A percentile compares a stretch with the other conserved stretches of the same genome.
These are phyloP conservation scores for Musca domestica DNA, from an alignment of 1,140 invertebrate species.

Conservation along the genomic window DNA sequence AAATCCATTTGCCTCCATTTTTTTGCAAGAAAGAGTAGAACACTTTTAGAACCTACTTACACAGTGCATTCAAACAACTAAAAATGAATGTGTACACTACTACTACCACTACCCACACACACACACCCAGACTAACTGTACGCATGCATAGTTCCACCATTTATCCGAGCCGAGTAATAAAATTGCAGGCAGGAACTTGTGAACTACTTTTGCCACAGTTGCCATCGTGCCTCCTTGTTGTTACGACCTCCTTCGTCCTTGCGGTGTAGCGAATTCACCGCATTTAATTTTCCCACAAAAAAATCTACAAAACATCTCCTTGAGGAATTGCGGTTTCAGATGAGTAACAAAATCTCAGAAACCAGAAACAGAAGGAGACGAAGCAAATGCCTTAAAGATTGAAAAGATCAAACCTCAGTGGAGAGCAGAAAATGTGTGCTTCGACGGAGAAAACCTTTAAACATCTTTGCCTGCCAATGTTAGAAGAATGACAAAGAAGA, in stretches of 20 bases:
- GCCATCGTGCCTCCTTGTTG: no score
- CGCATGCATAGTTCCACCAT: constrained; percentile 10
- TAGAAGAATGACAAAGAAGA: no score
- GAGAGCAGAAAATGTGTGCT: no score
- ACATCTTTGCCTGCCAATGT: not conserved
- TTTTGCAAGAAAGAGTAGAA: not conserved
- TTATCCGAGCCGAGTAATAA: constrained; percentile 13
- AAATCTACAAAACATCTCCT: constrained; percentile 13
- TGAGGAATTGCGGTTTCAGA: constrained; percentile 14
- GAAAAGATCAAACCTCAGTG: constrained; percentile 11
- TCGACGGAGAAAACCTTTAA: not conserved
- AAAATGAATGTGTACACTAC: not conserved
- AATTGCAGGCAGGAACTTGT: constrained; percentile 17
- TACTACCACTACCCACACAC: not conserved
- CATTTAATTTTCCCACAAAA: constrained; percentile 11
- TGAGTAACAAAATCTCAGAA: not conserved
- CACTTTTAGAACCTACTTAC: no score
- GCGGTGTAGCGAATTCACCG: no score
- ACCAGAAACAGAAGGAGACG: not conserved
- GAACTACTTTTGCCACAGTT: constrained; percentile 10
- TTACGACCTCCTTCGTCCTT: not conserved
- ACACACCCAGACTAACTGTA: not conserved
- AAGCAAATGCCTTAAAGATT: constrained; percentile 20
- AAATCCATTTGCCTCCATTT: not conserved
- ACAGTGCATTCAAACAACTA: not conserved